Conservation (phyloP, 2,888 invertebrate genomes). For the Sabatieria punctata region DNA sequence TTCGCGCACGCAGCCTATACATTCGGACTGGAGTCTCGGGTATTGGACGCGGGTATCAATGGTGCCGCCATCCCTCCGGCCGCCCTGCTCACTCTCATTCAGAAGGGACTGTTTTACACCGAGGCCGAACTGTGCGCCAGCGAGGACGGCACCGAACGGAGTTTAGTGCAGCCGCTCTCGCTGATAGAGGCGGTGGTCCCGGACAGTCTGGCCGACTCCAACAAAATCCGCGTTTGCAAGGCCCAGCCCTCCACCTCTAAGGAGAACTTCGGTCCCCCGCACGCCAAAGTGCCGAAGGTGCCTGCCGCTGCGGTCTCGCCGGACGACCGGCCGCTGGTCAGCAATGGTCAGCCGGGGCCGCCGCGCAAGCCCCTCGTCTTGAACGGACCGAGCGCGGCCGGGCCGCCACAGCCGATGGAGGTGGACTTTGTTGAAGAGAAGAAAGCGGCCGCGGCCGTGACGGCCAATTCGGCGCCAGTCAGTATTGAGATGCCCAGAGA, state of each 20-base stretch:
- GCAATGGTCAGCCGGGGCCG: too few species aligned
- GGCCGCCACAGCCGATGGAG: not conserved
- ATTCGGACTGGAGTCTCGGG: slow-evolving; percentile 94
- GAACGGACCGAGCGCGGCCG: not conserved
- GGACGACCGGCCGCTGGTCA: too few species aligned
- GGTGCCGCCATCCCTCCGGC: slow-evolving; percentile 91
- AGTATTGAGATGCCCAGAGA: slow-evolving; percentile 66
- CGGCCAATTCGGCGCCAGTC: not conserved
- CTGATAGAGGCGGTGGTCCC: slow-evolving; percentile 77
- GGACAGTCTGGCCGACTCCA: slow-evolving; percentile 13
- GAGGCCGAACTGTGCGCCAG: slow-evolving; percentile 92
- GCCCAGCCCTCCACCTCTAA: too few species aligned
- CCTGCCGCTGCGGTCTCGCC: not conserved
- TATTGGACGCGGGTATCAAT: slow-evolving; percentile 93
- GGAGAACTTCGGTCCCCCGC: too few species aligned
- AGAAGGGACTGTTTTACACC: slow-evolving; percentile 92
- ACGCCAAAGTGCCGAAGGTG: not conserved
- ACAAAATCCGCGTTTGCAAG: too few species aligned
- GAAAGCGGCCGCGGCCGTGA: not conserved
- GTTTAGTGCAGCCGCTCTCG: slow-evolving; percentile 69
- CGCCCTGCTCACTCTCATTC: slow-evolving; percentile 78
- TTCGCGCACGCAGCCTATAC: slow-evolving; percentile 95
- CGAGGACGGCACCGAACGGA: slow-evolving; percentile 10
- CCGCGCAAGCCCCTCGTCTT: too few species aligned
- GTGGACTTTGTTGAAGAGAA: not conserved